Conservation (phyloP, 2,888 invertebrate species). For the Andrena bicolor region DNA sequence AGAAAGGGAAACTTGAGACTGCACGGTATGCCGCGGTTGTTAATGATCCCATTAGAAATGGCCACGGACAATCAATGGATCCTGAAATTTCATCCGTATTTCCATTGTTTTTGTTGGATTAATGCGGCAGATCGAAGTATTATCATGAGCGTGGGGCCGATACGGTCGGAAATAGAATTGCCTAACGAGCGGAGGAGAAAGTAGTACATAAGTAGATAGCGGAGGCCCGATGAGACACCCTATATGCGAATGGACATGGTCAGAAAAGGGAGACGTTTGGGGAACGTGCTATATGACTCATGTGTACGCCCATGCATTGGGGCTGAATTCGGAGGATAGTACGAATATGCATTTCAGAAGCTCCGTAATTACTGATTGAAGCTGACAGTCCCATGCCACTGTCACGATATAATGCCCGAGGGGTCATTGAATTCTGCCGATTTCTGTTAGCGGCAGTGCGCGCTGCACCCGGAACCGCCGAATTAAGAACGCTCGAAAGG, state of each 20-base stretch:
- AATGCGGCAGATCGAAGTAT: constrained; percentile 36
- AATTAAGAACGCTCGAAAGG: not conserved
- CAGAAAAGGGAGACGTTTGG: constrained; percentile 74
- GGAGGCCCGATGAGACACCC: constrained; percentile 78
- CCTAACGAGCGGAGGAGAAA: constrained; percentile 78
- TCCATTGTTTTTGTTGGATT: not conserved
- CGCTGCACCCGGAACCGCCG: not conserved
- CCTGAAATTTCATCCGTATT: constrained; percentile 46
- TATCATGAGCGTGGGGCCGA: constrained; percentile 77
- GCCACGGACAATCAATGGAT: not conserved
- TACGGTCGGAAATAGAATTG: constrained; percentile 57
- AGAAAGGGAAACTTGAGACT: not conserved
- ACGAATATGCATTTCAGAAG: constrained; percentile 78
- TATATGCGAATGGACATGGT: constrained; percentile 78
- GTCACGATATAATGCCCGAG: constrained; percentile 43
- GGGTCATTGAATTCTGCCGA: constrained; percentile 58
- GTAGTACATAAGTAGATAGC: constrained; percentile 80
- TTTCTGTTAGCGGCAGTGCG: constrained; percentile 6
- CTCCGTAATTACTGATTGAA: constrained; percentile 71
- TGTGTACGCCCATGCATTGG: constrained; percentile 79
- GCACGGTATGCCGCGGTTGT: not conserved
- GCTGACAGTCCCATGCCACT: constrained; percentile 59
- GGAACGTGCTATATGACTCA: constrained; percentile 81
- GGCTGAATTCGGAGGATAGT: constrained; percentile 82
- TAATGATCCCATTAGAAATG: not conserved